A percentile compares a stretch with the other conserved stretches of the same genome.
phyloP scores from a whole-genome alignment of 2,888 invertebrate species.

The Polylopha cassiicola region DNA sequence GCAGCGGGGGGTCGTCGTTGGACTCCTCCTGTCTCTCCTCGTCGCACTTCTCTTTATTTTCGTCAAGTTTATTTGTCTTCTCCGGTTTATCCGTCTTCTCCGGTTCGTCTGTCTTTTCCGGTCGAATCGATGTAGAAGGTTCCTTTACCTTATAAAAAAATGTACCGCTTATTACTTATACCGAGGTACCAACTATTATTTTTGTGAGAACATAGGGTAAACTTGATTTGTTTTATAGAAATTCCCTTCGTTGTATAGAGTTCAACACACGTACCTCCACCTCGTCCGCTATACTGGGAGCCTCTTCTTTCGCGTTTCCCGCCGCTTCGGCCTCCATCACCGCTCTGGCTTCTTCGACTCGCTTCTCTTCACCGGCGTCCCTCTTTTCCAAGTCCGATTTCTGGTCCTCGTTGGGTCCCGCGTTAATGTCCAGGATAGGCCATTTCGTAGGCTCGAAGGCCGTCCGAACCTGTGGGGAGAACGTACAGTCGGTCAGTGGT shows the following conservation, averaged over 20 bases:
- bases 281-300: conserved; percentile 48
- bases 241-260: background rate
- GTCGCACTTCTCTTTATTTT: conserved; percentile 20
- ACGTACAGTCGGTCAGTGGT: background rate
- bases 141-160: too few species aligned
- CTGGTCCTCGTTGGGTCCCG: conserved; percentile 22
- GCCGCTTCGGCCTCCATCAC: conserved; percentile 13
- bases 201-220: too few species aligned
- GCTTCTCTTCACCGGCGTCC: conserved; percentile 8
- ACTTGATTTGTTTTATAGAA: too few species aligned
- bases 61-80: conserved; percentile 14
- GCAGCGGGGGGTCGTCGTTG: conserved; percentile 62
- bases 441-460: conserved; percentile 89
- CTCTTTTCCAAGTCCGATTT: conserved; percentile 26
- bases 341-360: conserved; percentile 23
- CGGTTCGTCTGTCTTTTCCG: conserved; percentile 3
- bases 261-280: conserved; percentile 7
- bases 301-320: conserved; percentile 31
- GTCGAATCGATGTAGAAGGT: too few species aligned
- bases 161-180: too few species aligned
- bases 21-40: conserved; percentile 33
- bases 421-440: conserved; percentile 84
- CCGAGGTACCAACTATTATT: too few species aligned
- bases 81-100: background rate
- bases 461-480: conserved; percentile 82